Evolutionary conservation across 2,797 vertebrate genomes (phyloP), one percentile per base, ranked within the genome.

Genomic region (Salarias fasciatus): DNA sequence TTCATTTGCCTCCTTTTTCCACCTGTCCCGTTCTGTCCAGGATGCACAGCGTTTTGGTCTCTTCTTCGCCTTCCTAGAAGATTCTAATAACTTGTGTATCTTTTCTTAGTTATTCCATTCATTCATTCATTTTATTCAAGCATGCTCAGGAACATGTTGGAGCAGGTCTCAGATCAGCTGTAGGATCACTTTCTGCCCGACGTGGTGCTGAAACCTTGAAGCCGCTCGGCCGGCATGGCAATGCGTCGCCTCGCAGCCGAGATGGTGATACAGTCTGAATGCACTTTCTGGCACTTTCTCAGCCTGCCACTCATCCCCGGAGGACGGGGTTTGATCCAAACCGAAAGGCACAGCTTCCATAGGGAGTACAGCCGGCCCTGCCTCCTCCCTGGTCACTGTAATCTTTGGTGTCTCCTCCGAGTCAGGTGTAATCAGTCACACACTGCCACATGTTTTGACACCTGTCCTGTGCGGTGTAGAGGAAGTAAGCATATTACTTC

Each of bases 341-440:
- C 45, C 7, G 53, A 84, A 79, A 62, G 64, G 65, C 84, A 86
- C 84, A 80, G 70, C 84, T 86, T 86, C 81, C 82, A 83, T 82
- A 78, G 69, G 70, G 75, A 77, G 72, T 71, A 69, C 59, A 84
- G 86, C 67, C 49, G 48, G 68, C 79, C 69, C 62, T 51, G 69
- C 81, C 81, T 77, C 68, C 63, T 74, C 52, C 18, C 73, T 76
- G 91, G 88, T 87, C 90, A 86, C 75, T 30, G 37, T 80, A 86
- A 86, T 87, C 79, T 82, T 74, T 69, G 66, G 80, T 81, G 89
- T 91, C 91, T 86, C 65, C 76, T 86, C 69, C 0, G 37, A 88
- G 83, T 90, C 85, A 65, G 75, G 66, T 82, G 79, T 83, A 88
- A 91, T 92, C 89, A 85, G 85, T 92, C 91, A 89, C 80, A 80